A percentile compares a stretch with the other conserved stretches of the same genome.
Evolutionary conservation across 2,113 vertebrate species (phyloP).

Genomic region (Heptranchias perlo): DNA sequence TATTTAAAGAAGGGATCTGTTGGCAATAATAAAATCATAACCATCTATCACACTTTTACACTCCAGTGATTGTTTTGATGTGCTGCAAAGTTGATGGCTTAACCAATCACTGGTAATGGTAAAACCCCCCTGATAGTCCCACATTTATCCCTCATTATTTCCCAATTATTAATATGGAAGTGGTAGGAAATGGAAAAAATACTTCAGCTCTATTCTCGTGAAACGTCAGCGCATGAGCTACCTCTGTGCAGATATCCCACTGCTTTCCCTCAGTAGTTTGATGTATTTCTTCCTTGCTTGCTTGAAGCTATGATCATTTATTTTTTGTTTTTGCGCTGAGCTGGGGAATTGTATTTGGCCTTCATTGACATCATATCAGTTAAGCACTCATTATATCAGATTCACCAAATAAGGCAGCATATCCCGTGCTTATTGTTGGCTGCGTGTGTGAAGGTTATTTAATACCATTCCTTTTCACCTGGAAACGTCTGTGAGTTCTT

Average conservation of each 20-base stretch:
- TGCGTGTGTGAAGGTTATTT: not conserved
- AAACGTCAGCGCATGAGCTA: not conserved
- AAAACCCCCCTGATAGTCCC: not conserved
- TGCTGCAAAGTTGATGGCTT: not conserved
- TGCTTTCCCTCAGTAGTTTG: not conserved
- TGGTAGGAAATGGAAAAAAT: not conserved
- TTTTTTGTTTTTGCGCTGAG: not conserved
- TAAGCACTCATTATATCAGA: slow-evolving; percentile 7
- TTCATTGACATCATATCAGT: not conserved
- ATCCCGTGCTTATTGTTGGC: not conserved
- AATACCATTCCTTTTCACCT: not conserved
- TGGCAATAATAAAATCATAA: not conserved
- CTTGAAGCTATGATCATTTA: not conserved
- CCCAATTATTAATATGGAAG: not conserved
- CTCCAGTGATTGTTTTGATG: not conserved
- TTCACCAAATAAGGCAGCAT: not conserved
- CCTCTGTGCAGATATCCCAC: not conserved
- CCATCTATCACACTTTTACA: not conserved
- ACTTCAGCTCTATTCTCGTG: not conserved
- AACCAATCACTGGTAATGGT: not conserved
- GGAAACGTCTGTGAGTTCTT: not conserved
- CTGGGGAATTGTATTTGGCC: not conserved
- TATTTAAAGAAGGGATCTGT: not conserved
- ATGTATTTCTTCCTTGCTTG: not conserved
- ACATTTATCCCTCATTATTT: not conserved